Evolutionary conservation across 2,113 vertebrate genomes (phyloP), one percentile per base, ranked within the genome.

Genomic region (Sapajus apella): DNA sequence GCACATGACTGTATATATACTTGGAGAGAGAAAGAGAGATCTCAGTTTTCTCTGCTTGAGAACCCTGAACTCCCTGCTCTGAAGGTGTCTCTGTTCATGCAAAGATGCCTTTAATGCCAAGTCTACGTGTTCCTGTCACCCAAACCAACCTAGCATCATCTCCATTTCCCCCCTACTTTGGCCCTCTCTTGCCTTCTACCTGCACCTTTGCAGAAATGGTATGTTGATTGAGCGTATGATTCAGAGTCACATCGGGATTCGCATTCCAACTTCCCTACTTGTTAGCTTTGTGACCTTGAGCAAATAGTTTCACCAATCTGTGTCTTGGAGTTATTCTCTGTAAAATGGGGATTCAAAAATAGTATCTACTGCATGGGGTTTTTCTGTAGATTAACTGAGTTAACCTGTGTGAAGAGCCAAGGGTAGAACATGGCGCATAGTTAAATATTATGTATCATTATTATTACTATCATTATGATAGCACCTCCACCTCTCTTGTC

Each of bases 371-470:
- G 35, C 20, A 55, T 47, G 73, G 43, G 1, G 16, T 47, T 70
- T 8, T 84, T 66, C 58, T 85, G 82, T 77, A 92, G 80, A 94
- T 79, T 77, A 18, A 92, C 47, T 83, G n/a, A 81, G 20, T 87
- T 58, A 64, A 75, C 18, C 20, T 37, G 30, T 8, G 8, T 56
- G 66, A 95, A 92, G 35, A 37, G 43, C 32, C 40, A 82, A 88
- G 85, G 30, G 35, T 3, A 43, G 56, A 91, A 56, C 9, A 14
- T 35, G 37, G n/a, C 50, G 14, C 40, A 40, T 5, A 70, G 47
- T 50, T 30, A 47, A 30, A 27, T 20, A 50, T 50, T 47, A n/a
- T 21, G 43, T 17, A 76, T 70, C 9, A 5, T n/a, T 25, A 50
- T 52, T 32, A 50, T 40, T 55, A 45, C 21, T 61, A 25, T 5